Evolutionary conservation across 1,140 invertebrate genomes (phyloP), one percentile per base, ranked within the genome.

Genomic region (Leptinotarsa undecemlineata): DNA sequence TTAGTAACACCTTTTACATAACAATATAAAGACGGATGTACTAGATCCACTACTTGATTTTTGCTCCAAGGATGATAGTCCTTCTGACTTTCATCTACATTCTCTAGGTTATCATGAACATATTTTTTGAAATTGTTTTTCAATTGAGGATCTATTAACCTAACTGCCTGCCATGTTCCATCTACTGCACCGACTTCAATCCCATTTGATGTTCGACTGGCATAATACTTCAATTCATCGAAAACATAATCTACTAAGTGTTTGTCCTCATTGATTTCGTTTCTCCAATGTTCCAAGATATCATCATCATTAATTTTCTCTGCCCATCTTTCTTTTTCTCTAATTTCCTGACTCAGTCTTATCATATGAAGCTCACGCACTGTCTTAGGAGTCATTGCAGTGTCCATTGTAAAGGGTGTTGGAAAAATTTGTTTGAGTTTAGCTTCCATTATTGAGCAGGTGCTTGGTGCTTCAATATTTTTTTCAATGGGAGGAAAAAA

Each of bases 11-110:
- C 51, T 57, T 57, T 57, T 5, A 57, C 17, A 57, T 57, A 57
- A n/a, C 51, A 57, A 19, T 17, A 57, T 57, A 57, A 19, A 57
- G 51, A 57, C 1, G 51, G 51, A n/a, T 57, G 51, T 19, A 57
- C 14, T 17, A 57, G 51, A 57, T 57, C 51, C 15, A 57, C 51
- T 57, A 57, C 51, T 57, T 57, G 51, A 57, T 57, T 57, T 57
- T 57, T 57, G 51, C 51, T 57, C 51, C 51, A 57, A 57, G 51
- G 51, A 19, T 57, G 51, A 57, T 57, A 57, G 51, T 57, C 51
- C n/a, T 57, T 57, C 51, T 57, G 51, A 57, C 51, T 57, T 57
- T 57, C 51, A 57, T 57, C 51, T 19, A 57, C 51, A 57, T 57
- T 57, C 8, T 57, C 51, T 15, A 57, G 51, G n/a, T 1, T 15